Base-by-base conservation (phyloP, 2,113 vertebrate species). In the Apteryx mantelli region DNA sequence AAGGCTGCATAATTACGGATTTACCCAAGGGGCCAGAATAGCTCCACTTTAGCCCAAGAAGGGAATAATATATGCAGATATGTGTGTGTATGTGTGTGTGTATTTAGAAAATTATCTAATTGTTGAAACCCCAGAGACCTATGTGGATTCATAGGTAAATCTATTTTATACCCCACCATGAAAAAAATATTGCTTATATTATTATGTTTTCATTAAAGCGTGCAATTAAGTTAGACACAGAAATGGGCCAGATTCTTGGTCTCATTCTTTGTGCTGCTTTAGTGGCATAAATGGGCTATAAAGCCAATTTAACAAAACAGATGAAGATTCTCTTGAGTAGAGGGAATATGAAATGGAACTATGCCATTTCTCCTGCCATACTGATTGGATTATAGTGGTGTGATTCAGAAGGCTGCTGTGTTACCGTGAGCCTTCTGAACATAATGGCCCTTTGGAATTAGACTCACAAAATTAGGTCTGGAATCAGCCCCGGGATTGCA, bases 321-420 rank as follows among this genome's bases (percentile, higher is more conserved):
- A 95, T 91, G 93, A 97, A 95, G 84, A 82, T 94, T 95, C 40
- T 93, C 53, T 65, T 88, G 89, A 92, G 78, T 48, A 77, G 78
- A 94, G 7, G 7, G 82, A 95, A 93, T 86, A 88, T 93, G 85
- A 96, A 96, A 96, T 90, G 93, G 93, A 96, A 96, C 89, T 69
- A 93, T 66, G 63, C 78, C 82, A 87, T 96, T 96, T 95, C 89
- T 93, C 85, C 92, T 79, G 22, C 85, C 85, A 82, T 89, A 94
- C 66, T 80, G 94, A 93, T 96, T 93, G 79, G 93, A 93, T 96
- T 97, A 95, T 44, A 95, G 58, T 0, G 0, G 40, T 60, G 69
- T 81, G 82, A 48, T 80, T 93, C 81, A 89, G n/a, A 91, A 94
- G 89, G 89, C 55, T 91, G 60, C 78, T 94, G 63, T 92, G 74